phyloP scores from a whole-genome alignment of 2,888 invertebrate species.

The Drosophila peninsularis region DNA sequence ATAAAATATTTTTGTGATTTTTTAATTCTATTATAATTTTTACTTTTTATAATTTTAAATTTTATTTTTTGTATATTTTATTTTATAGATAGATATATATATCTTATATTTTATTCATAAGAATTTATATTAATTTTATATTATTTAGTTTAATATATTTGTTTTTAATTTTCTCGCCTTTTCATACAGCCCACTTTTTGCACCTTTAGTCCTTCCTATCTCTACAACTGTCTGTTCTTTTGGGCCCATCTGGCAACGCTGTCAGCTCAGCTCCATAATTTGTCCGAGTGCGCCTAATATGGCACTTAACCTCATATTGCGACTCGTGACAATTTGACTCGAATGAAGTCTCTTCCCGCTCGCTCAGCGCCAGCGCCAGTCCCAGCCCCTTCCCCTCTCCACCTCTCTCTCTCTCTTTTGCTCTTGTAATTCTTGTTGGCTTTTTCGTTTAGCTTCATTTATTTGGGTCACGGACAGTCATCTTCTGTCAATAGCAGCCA shows the following conservation, averaged over 20 bases:
- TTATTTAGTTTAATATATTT: no score
- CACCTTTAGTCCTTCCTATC: not conserved
- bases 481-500: slow-evolving; percentile 40
- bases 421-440: slow-evolving; percentile 54
- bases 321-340: slow-evolving; percentile 26
- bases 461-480: slow-evolving; percentile 77
- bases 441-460: slow-evolving; percentile 64
- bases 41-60: not conserved
- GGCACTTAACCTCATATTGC: slow-evolving; percentile 16
- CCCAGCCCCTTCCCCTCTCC: not conserved
- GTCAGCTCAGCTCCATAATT: slow-evolving; percentile 2
- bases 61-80: no score
- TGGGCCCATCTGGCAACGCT: not conserved
- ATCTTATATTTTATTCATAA: no score
- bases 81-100: no score
- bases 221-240: not conserved
- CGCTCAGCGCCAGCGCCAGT: no score
- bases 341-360: not conserved
- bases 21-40: no score
- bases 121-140: no score
- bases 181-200: not conserved
- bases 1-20: not conserved
- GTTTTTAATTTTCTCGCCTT: no score
- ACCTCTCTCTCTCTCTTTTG: slow-evolving; percentile 8
- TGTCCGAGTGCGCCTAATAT: slow-evolving; percentile 19